These are phyloP conservation scores for Stegophylla sp. DNA, from an alignment of 2,888 invertebrate species.

Conservation along the genomic window DNA sequence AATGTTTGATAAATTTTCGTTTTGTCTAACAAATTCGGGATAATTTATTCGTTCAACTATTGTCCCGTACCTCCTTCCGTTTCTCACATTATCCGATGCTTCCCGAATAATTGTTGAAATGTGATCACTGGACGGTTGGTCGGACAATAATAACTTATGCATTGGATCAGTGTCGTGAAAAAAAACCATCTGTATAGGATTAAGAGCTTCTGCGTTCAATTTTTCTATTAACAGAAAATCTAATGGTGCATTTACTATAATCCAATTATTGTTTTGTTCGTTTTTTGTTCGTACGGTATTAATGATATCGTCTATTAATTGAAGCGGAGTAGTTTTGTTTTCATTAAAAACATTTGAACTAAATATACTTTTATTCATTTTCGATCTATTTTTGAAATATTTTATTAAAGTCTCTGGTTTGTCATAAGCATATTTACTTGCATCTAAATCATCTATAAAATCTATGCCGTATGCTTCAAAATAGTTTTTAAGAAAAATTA, in stretches of 20 bases:
- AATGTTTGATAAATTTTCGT: background rate
- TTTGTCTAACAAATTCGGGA: background rate
- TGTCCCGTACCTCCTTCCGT: background rate
- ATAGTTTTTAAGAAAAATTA: background rate
- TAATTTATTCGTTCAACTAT: background rate
- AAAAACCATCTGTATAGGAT: constrained; percentile 28
- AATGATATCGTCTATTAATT: constrained; percentile 8
- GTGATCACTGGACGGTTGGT: background rate
- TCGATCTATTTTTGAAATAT: background rate
- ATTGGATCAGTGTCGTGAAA: constrained; percentile 13
- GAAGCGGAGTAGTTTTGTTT: too few relatives aligned
- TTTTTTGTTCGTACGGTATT: background rate
- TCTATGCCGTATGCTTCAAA: constrained; percentile 22
- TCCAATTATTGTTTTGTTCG: constrained; percentile 8
- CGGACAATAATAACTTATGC: background rate
- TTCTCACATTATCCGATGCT: background rate
- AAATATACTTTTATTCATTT: background rate
- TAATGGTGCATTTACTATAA: constrained; percentile 29
- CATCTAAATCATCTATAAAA: constrained; percentile 29
- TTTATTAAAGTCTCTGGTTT: background rate
- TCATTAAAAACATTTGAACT: background rate
- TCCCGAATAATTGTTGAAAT: background rate
- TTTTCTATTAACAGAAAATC: constrained; percentile 12
- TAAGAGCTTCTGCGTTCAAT: background rate
- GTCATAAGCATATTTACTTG: background rate